Base-by-base conservation (phyloP, 2,797 vertebrate species). In the Anisognathus igniventris region DNA sequence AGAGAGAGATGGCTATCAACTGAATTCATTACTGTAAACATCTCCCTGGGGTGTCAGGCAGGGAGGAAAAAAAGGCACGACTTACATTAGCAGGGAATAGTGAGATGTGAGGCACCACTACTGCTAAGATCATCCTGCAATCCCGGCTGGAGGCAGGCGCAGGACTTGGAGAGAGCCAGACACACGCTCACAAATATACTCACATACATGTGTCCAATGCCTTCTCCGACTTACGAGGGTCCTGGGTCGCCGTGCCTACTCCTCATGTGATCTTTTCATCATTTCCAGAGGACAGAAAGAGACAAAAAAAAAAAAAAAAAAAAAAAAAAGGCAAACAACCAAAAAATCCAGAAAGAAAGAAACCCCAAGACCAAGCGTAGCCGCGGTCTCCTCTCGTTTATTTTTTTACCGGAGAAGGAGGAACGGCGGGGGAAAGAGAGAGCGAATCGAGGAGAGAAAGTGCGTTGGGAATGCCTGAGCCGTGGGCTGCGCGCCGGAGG, bases 11-110 rank as follows among this genome's bases (percentile, higher is more conserved):
- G 98, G 98, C 98, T 98, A 98, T 97, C 98, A 98, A 94, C 97
- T 97, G 98, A 98, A 98, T 98, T 98, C 98, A 98, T 98, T 98
- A 98, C 98, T 97, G 98, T 98, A 98, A 98, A 98, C 98, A 98
- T 98, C 97, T 98, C 97, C 97, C 97, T 94, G 97, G 98, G 97
- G 98, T 97, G 98, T 96, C 95, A 90, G 97, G 95, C 86, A 88
- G 93, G 95, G 93, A 96, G 96, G 96, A 88, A 96, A 96, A 86
- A 96, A 96, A 95, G 90, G 92, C 94, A 96, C 92, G 96, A 97
- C 95, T 97, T 97, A 96, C 97, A 97, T 98, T 98, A 97, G 97
- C 95, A 89, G 56, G 90, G 94, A 97, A 96, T 92, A 97, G 94
- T 95, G 96, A 71, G 92, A 95, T 72, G 88, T 77, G 65, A 93